phyloP scores from a whole-genome alignment of 2,797 vertebrate species.

The Gymnopithys bicolor region DNA sequence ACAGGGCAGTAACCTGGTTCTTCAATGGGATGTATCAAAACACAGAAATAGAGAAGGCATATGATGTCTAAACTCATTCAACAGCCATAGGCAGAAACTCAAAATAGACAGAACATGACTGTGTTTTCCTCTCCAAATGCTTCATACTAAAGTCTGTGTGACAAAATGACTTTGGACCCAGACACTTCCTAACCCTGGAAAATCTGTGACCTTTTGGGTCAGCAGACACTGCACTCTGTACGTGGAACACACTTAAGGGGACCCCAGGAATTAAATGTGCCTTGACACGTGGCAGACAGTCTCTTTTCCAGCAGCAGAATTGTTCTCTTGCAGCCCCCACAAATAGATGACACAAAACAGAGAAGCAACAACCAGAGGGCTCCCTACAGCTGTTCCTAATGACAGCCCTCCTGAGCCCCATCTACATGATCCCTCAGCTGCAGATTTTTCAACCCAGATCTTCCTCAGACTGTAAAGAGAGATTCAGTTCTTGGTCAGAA shows the following conservation, averaged over 20 bases:
- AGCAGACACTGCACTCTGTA: neutral
- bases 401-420: neutral
- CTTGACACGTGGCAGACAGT: neutral
- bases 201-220: neutral
- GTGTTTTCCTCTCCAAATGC: neutral
- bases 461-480: neutral
- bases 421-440: neutral
- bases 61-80: neutral
- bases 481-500: neutral
- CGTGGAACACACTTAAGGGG: neutral
- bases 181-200: neutral
- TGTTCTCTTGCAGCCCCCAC: neutral
- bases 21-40: slow-evolving; percentile 44
- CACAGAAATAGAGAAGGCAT: neutral
- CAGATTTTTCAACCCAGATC: neutral
- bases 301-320: neutral
- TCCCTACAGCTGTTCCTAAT: neutral
- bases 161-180: neutral
- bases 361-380: neutral
- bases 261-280: neutral
- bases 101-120: neutral
- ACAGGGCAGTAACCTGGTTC: slow-evolving; percentile 90
- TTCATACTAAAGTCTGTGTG: neutral
- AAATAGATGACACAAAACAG: neutral
- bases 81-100: neutral